phyloP scores from a whole-genome alignment of 2,888 invertebrate genomes.

The Platycnemis pennipes region DNA sequence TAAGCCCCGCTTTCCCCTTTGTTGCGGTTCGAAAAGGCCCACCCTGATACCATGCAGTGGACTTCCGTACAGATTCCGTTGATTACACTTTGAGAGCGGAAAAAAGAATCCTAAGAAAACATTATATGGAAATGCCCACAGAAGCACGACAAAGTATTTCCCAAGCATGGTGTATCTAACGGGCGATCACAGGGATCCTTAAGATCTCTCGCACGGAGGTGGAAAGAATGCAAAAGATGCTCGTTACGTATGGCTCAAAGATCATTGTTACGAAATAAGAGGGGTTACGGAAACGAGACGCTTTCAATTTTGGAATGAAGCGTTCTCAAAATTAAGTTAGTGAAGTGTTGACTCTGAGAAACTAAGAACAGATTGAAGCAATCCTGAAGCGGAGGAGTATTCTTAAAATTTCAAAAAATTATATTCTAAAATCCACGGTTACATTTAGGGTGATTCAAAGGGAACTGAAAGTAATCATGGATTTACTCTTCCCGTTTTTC shows the following conservation, averaged over 20 bases:
- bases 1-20: constrained; percentile 73
- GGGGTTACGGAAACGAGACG: too few relatives aligned
- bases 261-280: neutral
- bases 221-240: neutral
- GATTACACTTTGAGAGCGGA: constrained; percentile 72
- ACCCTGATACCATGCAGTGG: constrained; percentile 70
- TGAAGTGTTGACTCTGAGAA: too few relatives aligned
- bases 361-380: too few relatives aligned
- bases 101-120: neutral
- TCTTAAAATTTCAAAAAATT: too few relatives aligned
- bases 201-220: neutral
- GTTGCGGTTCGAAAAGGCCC: constrained; percentile 72
- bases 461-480: too few relatives aligned
- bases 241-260: neutral
- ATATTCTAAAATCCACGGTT: too few relatives aligned
- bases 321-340: too few relatives aligned
- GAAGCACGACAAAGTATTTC: neutral
- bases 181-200: neutral
- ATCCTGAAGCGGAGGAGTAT: too few relatives aligned
- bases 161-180: neutral
- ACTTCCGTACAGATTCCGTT: constrained; percentile 74
- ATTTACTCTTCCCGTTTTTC: too few relatives aligned
- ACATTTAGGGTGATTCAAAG: too few relatives aligned
- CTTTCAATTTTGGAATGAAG: too few relatives aligned
- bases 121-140: constrained; percentile 3